A percentile compares a stretch with the other conserved stretches of the same genome.
phyloP scores from a whole-genome alignment of 2,888 invertebrate genomes.

The Nemapogon koenigi region DNA sequence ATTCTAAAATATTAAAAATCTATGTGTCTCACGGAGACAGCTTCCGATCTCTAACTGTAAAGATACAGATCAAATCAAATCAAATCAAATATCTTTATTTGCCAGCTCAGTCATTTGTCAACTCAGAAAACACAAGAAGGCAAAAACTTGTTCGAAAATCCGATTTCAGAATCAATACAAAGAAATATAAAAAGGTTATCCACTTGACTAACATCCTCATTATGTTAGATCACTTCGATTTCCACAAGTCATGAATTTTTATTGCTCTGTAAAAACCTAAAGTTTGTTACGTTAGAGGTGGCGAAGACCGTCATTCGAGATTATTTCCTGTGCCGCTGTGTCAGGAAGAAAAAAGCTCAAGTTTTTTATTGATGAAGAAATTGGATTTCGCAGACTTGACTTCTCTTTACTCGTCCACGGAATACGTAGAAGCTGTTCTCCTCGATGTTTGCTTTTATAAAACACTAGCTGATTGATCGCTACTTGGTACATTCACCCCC shows the following conservation, averaged over 20 bases:
- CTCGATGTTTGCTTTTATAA: conserved; percentile 3
- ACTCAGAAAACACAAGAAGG: no score
- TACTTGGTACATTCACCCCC: no score
- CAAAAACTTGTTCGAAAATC: no score
- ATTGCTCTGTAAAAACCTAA: conserved; percentile 1
- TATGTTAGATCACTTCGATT: not conserved
- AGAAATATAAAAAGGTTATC: no score
- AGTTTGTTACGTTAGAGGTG: conserved; percentile 5
- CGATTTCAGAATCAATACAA: no score
- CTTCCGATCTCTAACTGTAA: no score
- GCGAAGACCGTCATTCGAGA: conserved; percentile 2
- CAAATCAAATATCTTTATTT: no score
- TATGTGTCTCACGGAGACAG: no score
- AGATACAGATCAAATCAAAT: no score
- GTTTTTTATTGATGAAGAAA: conserved; percentile 22
- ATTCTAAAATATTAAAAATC: no score
- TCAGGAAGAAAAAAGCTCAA: conserved; percentile 8
- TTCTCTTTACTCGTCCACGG: not conserved
- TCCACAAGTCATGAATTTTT: conserved; percentile 7
- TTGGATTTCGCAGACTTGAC: conserved; percentile 11
- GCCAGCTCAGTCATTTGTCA: no score
- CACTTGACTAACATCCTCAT: conserved; percentile 2
- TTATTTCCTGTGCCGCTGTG: conserved; percentile 11
- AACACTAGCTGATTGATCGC: no score
- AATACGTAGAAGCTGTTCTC: conserved; percentile 1